Evolutionary conservation across 2,888 invertebrate species (phyloP), one percentile per base, ranked within the genome.

Genomic region (Apodemia zela): DNA sequence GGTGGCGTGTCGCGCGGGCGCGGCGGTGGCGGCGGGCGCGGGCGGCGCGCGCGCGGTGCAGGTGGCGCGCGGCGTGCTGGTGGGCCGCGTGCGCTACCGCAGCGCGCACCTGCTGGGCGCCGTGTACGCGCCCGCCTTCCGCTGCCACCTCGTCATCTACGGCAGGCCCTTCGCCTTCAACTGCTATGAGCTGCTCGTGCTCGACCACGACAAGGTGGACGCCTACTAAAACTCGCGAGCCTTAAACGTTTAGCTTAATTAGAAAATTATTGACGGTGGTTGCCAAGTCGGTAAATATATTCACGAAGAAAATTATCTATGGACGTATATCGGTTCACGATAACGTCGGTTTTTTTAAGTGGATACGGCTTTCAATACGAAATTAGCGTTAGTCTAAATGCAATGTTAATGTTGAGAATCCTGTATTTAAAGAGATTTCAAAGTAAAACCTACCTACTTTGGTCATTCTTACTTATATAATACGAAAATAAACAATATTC

Each of bases 91-190:
- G 69, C 79, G 71, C 54, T 79, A 82, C 75, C 80, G 79, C 68
- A 79, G 76, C 67, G 72, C 79, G 35, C 83, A 82, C 65, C 73
- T 84, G 18, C 68, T 85, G 15, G 82, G 85, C 54, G 78, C 85
- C 33, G 83, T 85, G 25, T 73, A 70, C 63, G 74, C 84, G 47
- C 88, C 89, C 17, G 67, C 73, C 67, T 82, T 75, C 71, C 79
- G 84, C 66, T 89, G 89, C 69, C 84, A 88, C 70, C 84, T 90
- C 58, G 75, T 87, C 68, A 84, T 89, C 67, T 85, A 81, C 70
- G 82, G 80, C 11, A 73, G 87, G 0, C 85, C 86, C 1, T 85
- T 87, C 71, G 85, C 87, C n/a, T 89, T 89, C 73, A 86, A 82
- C 72, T 85, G 85, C 73, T 90, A 83, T 66, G 89, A 89, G 60